Evolutionary conservation across 2,113 vertebrate genomes (phyloP), one percentile per base, ranked within the genome.

Genomic region (Oxyura jamaicensis): DNA sequence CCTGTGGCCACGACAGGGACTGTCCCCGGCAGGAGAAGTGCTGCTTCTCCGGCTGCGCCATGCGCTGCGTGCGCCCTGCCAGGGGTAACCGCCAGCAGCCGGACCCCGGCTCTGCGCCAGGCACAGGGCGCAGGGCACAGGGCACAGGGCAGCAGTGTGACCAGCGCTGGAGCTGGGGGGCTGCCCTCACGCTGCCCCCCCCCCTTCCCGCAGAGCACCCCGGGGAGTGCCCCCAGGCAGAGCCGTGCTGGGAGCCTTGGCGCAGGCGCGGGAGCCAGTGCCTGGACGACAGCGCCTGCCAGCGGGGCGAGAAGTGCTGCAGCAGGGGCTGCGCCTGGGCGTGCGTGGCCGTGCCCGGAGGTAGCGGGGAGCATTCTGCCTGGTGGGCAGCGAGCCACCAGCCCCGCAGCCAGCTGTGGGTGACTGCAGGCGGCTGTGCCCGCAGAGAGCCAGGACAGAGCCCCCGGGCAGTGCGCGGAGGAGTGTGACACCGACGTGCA

Each of bases 11-110:
- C 3, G 93, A 95, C 94, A 78, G 94, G 71, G 84, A 97, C 74
- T 97, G 96, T 48, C 48, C 94, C 58, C 71, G 53, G 48, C 94
- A 92, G 91, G 52, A 95, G 66, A 97, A 97, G 14, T 95, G 95
- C 91, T 97, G 95, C 71, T 96, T 95, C 89, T 81, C 89, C 0
- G 86, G 95, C 94, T 97, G 96, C 0, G 65, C 89, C 89, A 91
- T 95, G 95, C 48, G 0, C 89, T 95, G 95, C 20, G 0, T 52
- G 62, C 91, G 29, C 71, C 91, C 83, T 12, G 87, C 93, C 66
- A 52, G 8, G 58, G 95, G 96, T 97, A 77, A 96, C 62, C 3
- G 0, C 0, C 0, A 65, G 44, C 62, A 50, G 33, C 59, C 12
- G 1, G 1, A 59, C 18, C 63, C 19, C 39, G 8, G 25, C 46